Base-by-base conservation (phyloP, 1,140 invertebrate species). In the Habropoda laboriosa region DNA sequence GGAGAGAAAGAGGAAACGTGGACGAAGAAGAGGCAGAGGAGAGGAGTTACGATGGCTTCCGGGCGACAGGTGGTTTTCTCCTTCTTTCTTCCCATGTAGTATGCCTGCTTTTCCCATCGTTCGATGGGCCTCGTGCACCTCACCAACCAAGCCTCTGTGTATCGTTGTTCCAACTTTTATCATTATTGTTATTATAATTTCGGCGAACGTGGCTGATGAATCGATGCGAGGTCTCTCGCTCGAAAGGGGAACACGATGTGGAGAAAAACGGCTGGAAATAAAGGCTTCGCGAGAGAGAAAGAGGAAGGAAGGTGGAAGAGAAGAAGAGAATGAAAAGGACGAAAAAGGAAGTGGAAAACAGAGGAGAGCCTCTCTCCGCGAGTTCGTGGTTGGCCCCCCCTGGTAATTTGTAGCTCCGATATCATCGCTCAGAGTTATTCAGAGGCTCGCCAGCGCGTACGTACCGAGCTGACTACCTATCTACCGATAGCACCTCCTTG, bases 161-260 rank as follows among this genome's bases (percentile, higher is more conserved):
- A 80, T 71, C 76, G 67, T 84, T 77, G 51, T 80, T 82, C 35
- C 82, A 70, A 74, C 74, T 86, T 83, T 88, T 87, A 88, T 87
- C 86, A 86, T 88, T 80, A 83, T 76, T 83, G 86, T 87, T 88
- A 88, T 88, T 88, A 88, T 86, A 88, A 88, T 87, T 88, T 87
- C 47, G 79, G 58, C 27, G 81, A 67, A 58, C 73, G 68, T 27
- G 71, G 60, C 78, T 70, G 86, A 87, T 86, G 86, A 86, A 85
- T 83, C 85, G 82, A 85, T 72, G 80, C 64, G 67, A 74, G 68
- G 60, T 45, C 58, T 45, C 58, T 55, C 66, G 53, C 40, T 38
- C 47, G 27, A 61, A 51, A 40, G 32, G 40, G 47, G 64, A 53
- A 64, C 24, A 73, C 40, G 82, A 49, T 51, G 45, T 30, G 27